A percentile compares a stretch with the other conserved stretches of the same genome.
phyloP scores from a whole-genome alignment of 2,797 vertebrate genomes.

The Acrossocheilus fasciatus region DNA sequence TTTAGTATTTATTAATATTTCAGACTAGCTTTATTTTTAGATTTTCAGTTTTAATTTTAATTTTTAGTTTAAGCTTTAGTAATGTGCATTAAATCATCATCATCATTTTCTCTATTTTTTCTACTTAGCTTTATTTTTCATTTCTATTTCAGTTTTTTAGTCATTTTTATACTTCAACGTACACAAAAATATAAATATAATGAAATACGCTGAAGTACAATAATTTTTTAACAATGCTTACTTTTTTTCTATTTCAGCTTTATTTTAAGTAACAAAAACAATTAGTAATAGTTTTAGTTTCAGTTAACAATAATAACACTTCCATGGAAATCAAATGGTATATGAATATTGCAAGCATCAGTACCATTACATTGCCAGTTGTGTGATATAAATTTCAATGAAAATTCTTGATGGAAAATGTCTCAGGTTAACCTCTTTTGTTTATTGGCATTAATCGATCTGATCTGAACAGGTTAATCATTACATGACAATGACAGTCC shows the following conservation, averaged over 20 bases:
- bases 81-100: too few species aligned
- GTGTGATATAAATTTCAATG: too few species aligned
- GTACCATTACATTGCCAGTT: not conserved
- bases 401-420: not conserved
- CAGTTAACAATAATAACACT: not conserved
- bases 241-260: not conserved
- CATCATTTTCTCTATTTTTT: not conserved
- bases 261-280: not conserved
- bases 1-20: not conserved
- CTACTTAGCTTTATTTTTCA: not conserved
- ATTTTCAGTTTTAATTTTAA: not conserved
- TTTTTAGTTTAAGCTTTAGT: not conserved
- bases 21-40: not conserved
- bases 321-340: not conserved
- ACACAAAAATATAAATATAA: too few species aligned
- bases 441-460: not conserved
- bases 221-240: too few species aligned
- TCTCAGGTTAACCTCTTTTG: not conserved
- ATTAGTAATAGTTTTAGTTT: not conserved
- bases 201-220: too few species aligned
- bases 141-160: not conserved
- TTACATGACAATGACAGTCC: not conserved
- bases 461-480: constrained; percentile 3
- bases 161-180: not conserved
- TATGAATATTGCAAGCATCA: not conserved